These are phyloP conservation scores for Genyomyrus donnyi DNA, from an alignment of 2,113 vertebrate species.

Conservation along the genomic window DNA sequence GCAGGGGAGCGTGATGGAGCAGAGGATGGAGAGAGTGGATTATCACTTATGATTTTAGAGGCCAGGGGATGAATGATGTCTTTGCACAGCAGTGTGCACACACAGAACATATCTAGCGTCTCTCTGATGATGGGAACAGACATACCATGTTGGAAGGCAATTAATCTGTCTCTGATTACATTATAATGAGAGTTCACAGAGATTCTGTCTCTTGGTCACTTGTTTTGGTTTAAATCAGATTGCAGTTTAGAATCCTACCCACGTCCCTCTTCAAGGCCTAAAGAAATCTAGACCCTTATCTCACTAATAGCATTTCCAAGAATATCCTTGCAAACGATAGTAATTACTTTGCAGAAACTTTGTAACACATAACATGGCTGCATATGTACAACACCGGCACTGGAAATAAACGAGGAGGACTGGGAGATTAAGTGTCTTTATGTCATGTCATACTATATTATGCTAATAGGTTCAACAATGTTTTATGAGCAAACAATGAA, in stretches of 20 bases:
- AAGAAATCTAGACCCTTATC: conserved; percentile 9
- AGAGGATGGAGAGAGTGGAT: background rate
- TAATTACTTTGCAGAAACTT: background rate
- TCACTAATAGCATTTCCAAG: conserved; percentile 1
- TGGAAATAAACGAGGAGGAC: background rate
- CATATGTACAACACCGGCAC: background rate
- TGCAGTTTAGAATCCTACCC: conserved; percentile 33
- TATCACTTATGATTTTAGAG: background rate
- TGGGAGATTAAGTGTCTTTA: background rate
- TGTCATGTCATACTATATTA: background rate
- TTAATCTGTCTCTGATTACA: conserved; percentile 42
- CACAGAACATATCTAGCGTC: conserved; percentile 20
- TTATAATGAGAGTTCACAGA: conserved; percentile 40
- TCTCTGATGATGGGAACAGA: conserved; percentile 26
- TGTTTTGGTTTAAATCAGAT: conserved; percentile 32
- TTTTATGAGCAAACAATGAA: background rate
- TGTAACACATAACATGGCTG: background rate
- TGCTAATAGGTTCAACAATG: background rate
- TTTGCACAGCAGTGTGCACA: background rate
- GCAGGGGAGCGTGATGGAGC: background rate
- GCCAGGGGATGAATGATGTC: background rate
- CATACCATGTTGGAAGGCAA: conserved; percentile 29
- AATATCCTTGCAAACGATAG: background rate
- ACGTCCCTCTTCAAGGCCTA: background rate
- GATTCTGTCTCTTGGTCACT: conserved; percentile 38